These are phyloP conservation scores for Cephus sareptanus DNA, from an alignment of 2,888 invertebrate genomes.

Conservation along the genomic window DNA sequence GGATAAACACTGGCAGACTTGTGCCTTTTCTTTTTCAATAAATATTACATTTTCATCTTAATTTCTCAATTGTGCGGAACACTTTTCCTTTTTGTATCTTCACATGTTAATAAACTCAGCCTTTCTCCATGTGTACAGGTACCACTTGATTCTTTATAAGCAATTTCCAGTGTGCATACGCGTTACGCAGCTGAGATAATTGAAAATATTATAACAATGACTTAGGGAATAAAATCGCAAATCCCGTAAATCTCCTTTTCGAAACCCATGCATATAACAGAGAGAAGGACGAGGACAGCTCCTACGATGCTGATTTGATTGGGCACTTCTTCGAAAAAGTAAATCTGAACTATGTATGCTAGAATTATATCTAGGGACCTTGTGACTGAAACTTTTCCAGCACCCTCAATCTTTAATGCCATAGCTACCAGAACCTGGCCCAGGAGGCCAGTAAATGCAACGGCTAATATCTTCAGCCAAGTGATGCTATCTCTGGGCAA, in stretches of 20 bases:
- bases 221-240: conserved; percentile 60
- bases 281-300: conserved; percentile 61
- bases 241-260: conserved; percentile 62
- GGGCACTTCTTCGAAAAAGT: conserved; percentile 64
- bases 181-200: not conserved
- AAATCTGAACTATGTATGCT: conserved; percentile 65
- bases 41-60: not conserved
- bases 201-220: not conserved
- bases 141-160: not conserved
- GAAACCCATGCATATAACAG: conserved; percentile 66
- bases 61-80: not conserved
- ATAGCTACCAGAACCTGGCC: conserved; percentile 66
- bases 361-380: conserved; percentile 67
- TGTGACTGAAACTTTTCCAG: conserved; percentile 67
- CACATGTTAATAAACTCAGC: not conserved
- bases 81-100: not conserved
- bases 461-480: conserved; percentile 54
- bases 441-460: conserved; percentile 61
- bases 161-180: not conserved
- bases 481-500: conserved; percentile 52
- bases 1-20: not conserved
- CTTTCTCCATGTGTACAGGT: not conserved
- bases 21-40: not conserved
- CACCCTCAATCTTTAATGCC: conserved; percentile 66
- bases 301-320: conserved; percentile 62